These are phyloP conservation scores for Saturnia japonica DNA, from an alignment of 2,888 invertebrate genomes.

Conservation along the genomic window DNA sequence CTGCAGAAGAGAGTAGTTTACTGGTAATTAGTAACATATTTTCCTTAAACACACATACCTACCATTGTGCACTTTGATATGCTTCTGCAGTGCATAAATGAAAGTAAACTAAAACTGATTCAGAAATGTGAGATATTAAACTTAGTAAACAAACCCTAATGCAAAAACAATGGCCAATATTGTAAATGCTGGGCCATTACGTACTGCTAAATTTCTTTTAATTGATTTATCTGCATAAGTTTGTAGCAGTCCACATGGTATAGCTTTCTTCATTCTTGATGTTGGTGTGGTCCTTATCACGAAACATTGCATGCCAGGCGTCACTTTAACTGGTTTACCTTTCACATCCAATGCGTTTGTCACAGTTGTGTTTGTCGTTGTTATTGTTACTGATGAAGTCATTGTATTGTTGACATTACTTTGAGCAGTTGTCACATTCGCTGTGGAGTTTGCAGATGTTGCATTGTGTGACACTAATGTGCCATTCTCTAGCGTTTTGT, in stretches of 20 bases:
- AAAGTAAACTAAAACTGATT: neutral
- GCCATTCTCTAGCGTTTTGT: slow-evolving; percentile 62
- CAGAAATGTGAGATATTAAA: neutral
- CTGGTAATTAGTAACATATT: neutral
- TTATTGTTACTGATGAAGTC: slow-evolving; percentile 51
- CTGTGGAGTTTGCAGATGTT: slow-evolving; percentile 25
- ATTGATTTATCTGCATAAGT: slow-evolving; percentile 66
- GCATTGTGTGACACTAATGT: slow-evolving; percentile 57
- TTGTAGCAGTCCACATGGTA: slow-evolving; percentile 67
- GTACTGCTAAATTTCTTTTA: slow-evolving; percentile 55
- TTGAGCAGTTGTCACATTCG: slow-evolving; percentile 36
- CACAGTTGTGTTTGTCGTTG: slow-evolving; percentile 62
- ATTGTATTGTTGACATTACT: slow-evolving; percentile 37
- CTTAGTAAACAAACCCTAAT: slow-evolving; percentile 38
- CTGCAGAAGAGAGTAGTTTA: neutral
- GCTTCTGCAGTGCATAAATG: neutral
- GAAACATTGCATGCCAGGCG: slow-evolving; percentile 69
- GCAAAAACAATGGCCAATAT: slow-evolving; percentile 49
- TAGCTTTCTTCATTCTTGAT: slow-evolving; percentile 55
- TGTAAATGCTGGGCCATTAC: slow-evolving; percentile 54
- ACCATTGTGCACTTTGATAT: neutral
- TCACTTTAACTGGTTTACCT: slow-evolving; percentile 64
- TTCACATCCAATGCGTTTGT: slow-evolving; percentile 71
- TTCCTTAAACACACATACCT: neutral
- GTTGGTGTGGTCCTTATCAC: slow-evolving; percentile 54